These are phyloP conservation scores for Isurus oxyrinchus DNA, from an alignment of 2,113 vertebrate species.

Conservation along the genomic window DNA sequence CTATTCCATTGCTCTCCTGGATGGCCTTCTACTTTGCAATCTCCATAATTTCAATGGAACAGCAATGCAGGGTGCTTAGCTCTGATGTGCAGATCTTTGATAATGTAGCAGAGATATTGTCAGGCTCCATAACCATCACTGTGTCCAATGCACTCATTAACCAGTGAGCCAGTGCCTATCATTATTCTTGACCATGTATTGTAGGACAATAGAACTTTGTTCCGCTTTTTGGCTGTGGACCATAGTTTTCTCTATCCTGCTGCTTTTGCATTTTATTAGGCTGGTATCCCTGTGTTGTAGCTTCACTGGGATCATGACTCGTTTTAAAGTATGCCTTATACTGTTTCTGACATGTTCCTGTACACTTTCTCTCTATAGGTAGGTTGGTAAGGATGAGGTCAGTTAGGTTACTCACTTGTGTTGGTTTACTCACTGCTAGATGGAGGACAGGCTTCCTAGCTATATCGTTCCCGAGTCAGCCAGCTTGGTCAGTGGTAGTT, in stretches of 20 bases:
- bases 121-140: not conserved
- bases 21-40: too few species aligned
- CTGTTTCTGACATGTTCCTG: not conserved
- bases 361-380: not conserved
- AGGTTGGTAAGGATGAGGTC: not conserved
- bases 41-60: too few species aligned
- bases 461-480: not conserved
- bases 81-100: not conserved
- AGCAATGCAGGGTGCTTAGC: too few species aligned
- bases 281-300: not conserved
- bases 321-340: not conserved
- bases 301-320: not conserved
- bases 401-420: not conserved
- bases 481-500: not conserved
- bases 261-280: not conserved
- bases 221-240: not conserved
- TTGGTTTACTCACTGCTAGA: not conserved
- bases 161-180: not conserved
- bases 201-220: not conserved
- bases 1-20: too few species aligned
- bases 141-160: not conserved
- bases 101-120: not conserved
- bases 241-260: not conserved
- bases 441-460: not conserved
- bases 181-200: not conserved